phyloP scores from a whole-genome alignment of 2,888 invertebrate genomes.

The Euplexia lucipara region DNA sequence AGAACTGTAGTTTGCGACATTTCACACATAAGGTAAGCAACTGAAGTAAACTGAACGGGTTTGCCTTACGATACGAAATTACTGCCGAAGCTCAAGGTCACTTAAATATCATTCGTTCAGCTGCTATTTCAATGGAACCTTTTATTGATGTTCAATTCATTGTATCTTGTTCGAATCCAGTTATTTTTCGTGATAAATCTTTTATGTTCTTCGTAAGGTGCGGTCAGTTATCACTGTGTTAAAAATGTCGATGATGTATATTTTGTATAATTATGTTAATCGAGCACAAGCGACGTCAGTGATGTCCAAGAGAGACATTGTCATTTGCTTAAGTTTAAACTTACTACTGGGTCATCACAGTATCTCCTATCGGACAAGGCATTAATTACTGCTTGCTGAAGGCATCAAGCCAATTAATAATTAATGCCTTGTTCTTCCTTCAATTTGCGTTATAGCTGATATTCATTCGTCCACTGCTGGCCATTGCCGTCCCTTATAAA shows the following conservation, averaged over 20 bases:
- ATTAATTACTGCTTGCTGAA: too few species aligned
- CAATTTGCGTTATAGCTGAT: too few species aligned
- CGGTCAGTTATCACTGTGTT: slow-evolving; percentile 4
- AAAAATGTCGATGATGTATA: slow-evolving; percentile 11
- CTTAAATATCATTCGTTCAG: slow-evolving; percentile 53
- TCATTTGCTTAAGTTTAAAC: too few species aligned
- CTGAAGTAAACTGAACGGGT: slow-evolving; percentile 54
- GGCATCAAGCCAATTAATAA: too few species aligned
- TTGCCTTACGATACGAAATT: slow-evolving; percentile 33
- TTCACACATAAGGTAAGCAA: slow-evolving; percentile 40
- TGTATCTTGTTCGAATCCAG: slow-evolving; percentile 6
- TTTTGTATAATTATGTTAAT: slow-evolving; percentile 29
- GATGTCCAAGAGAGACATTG: too few species aligned
- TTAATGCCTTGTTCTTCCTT: too few species aligned
- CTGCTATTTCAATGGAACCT: slow-evolving; percentile 25
- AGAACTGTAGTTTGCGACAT: slow-evolving; percentile 28
- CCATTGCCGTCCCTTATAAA: too few species aligned
- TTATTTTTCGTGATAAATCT: slow-evolving; percentile 18
- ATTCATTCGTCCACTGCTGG: too few species aligned
- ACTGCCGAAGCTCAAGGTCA: slow-evolving; percentile 59
- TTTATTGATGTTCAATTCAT: slow-evolving; percentile 2
- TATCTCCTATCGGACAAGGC: too few species aligned
- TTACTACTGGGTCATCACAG: too few species aligned
- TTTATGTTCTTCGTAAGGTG: slow-evolving; percentile 13
- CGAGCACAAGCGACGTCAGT: too few species aligned